These are phyloP conservation scores for Molothrus aeneus DNA, from an alignment of 2,797 vertebrate species.

Conservation along the genomic window DNA sequence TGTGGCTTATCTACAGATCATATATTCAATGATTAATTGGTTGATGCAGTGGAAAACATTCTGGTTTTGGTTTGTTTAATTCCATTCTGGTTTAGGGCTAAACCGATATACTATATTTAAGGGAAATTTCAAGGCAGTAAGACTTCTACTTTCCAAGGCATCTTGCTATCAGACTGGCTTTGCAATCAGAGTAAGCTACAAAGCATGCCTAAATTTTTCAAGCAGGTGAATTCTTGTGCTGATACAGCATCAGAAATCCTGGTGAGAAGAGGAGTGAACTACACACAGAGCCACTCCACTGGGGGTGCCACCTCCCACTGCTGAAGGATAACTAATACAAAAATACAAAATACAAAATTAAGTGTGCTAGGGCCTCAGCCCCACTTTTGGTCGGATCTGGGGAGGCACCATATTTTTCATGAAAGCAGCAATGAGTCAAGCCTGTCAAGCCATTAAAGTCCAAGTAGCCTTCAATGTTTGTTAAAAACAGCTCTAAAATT, in stretches of 20 bases:
- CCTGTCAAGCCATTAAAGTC: not conserved
- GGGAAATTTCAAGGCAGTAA: not conserved
- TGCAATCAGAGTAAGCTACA: not conserved
- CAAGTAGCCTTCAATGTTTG: not conserved
- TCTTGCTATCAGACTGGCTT: not conserved
- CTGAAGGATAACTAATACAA: not conserved
- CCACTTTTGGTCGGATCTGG: not conserved
- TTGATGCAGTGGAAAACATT: not conserved
- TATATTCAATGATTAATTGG: not conserved
- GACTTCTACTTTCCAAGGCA: not conserved
- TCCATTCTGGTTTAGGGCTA: not conserved
- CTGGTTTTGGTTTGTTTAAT: not conserved
- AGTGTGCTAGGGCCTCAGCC: accelerated
- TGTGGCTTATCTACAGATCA: not conserved
- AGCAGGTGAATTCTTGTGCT: not conserved
- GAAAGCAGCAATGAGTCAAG: not conserved
- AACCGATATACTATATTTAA: not conserved
- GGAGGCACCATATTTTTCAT: not conserved
- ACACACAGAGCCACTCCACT: not conserved
- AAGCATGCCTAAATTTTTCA: not conserved
- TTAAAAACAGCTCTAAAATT: not conserved
- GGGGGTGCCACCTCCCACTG: not conserved
- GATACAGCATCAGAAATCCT: not conserved
- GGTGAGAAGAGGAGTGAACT: not conserved
- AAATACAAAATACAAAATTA: not conserved